Percentiles rank a stretch among this genome's conserved stretches.
phyloP scores from a whole-genome alignment of 2,888 invertebrate genomes.

The Lithophane semibrunnea region DNA sequence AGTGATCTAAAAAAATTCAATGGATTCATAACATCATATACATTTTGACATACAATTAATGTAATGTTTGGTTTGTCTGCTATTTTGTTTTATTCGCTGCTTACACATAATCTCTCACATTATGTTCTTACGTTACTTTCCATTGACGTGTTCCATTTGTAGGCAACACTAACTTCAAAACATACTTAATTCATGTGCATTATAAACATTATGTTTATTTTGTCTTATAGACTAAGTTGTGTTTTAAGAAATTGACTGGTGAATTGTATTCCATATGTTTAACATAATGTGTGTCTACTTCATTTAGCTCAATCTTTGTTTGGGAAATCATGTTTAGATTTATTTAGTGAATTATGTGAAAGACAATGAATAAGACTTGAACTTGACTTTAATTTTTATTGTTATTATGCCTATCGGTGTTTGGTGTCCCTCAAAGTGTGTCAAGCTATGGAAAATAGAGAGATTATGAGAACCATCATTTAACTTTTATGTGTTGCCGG shows the following conservation, averaged over 20 bases:
- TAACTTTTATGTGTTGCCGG: constrained; percentile 61
- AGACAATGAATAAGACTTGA: too few relatives aligned
- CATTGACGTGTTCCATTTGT: background rate
- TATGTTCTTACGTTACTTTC: background rate
- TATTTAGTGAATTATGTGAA: background rate
- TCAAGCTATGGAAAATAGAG: background rate
- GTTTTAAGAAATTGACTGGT: background rate
- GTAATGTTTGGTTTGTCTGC: background rate
- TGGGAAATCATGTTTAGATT: background rate
- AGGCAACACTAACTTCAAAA: background rate
- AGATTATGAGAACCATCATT: constrained; percentile 3
- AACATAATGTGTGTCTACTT: background rate
- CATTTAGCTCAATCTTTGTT: background rate
- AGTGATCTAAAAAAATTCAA: background rate
- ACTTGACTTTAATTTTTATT: too few relatives aligned
- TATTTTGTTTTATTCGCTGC: background rate
- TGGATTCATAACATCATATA: background rate
- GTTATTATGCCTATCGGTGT: too few relatives aligned
- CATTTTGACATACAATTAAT: background rate
- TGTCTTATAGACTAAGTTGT: background rate
- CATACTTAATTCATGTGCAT: constrained; percentile 14
- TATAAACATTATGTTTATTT: background rate
- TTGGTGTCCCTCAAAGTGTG: too few relatives aligned
- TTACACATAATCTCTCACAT: background rate
- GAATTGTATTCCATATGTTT: constrained; percentile 1